A percentile compares a stretch with the other conserved stretches of the same genome.
Conservation (phyloP, 1,140 invertebrate species). For the Drosophila equinoxialis region DNA sequence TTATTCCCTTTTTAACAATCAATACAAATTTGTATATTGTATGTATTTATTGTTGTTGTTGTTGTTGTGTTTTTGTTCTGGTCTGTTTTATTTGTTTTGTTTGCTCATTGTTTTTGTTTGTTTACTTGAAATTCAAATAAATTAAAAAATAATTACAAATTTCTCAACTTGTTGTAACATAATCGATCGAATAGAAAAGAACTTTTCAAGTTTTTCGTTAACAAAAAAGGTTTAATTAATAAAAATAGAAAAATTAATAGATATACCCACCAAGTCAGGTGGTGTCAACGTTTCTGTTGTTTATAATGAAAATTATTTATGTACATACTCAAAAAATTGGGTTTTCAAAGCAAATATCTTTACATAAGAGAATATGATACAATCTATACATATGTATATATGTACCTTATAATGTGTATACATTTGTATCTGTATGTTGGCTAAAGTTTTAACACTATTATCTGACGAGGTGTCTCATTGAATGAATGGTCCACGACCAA, state of each 20-base stretch:
- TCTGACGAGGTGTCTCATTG: slow-evolving; percentile 28
- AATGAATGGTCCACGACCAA: slow-evolving; percentile 54
- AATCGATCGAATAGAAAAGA: slow-evolving; percentile 42
- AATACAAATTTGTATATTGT: slow-evolving; percentile 10
- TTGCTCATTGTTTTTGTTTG: slow-evolving; percentile 26
- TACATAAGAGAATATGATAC: slow-evolving; percentile 37
- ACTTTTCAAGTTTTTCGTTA: slow-evolving; percentile 49
- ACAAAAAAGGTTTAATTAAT: slow-evolving; percentile 21
- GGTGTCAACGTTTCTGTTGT: slow-evolving; percentile 10
- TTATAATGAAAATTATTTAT: slow-evolving; percentile 40
- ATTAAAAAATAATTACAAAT: slow-evolving; percentile 33
- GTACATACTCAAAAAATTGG: slow-evolving; percentile 39
- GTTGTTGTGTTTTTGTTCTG: slow-evolving; percentile 21
- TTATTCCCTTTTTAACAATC: slow-evolving; percentile 7
- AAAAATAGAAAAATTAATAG: too few relatives aligned
- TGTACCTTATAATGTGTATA: slow-evolving; percentile 13
- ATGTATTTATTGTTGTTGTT: slow-evolving; percentile 5
- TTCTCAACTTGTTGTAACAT: slow-evolving; percentile 47
- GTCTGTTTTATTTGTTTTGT: slow-evolving; percentile 23
- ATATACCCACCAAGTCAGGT: slow-evolving; percentile 63
- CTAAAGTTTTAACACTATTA: slow-evolving; percentile 32
- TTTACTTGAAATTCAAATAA: slow-evolving; percentile 52
- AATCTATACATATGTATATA: neutral
- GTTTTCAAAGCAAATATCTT: slow-evolving; percentile 35
- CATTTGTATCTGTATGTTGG: slow-evolving; percentile 4